These are phyloP conservation scores for Sterna hirundo DNA, from an alignment of 2,113 vertebrate genomes.

Conservation along the genomic window DNA sequence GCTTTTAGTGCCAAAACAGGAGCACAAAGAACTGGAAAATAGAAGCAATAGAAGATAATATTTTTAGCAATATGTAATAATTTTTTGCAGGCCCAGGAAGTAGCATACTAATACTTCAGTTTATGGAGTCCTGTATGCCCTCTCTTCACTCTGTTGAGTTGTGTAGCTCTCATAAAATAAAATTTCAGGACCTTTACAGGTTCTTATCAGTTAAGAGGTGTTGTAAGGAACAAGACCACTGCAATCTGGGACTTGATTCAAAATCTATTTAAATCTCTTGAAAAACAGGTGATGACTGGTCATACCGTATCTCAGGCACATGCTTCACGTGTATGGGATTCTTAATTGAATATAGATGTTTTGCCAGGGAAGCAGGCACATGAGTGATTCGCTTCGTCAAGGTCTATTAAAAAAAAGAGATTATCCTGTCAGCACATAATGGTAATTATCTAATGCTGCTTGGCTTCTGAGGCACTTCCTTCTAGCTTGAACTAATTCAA, in stretches of 20 bases:
- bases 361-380: background rate
- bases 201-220: background rate
- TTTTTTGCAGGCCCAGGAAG: background rate
- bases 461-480: background rate
- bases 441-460: background rate
- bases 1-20: background rate
- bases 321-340: background rate
- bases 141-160: background rate
- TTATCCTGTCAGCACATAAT: background rate
- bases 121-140: background rate
- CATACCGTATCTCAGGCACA: background rate
- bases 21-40: background rate
- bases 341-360: background rate
- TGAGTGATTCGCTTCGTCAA: background rate
- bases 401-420: background rate
- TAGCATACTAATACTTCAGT: background rate
- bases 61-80: background rate
- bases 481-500: background rate
- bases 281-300: background rate
- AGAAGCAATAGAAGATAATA: background rate
- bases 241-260: background rate
- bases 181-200: background rate
- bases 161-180: background rate
- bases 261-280: background rate
- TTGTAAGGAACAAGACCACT: background rate